Evolutionary conservation across 1,140 invertebrate genomes (phyloP).

Genomic region (Drosophila sproati): DNA sequence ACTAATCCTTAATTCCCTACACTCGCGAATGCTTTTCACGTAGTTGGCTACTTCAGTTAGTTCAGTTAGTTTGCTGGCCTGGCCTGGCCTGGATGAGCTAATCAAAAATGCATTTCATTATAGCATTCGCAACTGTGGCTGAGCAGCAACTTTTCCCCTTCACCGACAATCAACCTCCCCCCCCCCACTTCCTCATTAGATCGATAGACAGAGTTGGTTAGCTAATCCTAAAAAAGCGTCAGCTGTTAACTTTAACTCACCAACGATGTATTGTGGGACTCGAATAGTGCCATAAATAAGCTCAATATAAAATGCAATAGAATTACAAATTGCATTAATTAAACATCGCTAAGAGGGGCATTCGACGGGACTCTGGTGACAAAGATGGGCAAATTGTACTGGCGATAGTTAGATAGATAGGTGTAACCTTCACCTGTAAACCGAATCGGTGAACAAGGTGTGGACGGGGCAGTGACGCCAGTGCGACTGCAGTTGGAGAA

Average conservation of each 20-base stretch:
- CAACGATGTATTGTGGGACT: conserved; percentile 1
- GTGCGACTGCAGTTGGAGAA: conserved; percentile 28
- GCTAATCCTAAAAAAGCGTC: conserved; percentile 42
- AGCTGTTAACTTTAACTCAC: conserved; percentile 1
- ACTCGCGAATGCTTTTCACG: background rate
- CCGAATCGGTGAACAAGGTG: background rate
- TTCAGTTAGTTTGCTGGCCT: background rate
- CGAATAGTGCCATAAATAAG: conserved; percentile 48
- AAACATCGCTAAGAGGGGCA: conserved; percentile 18
- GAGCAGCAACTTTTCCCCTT: background rate
- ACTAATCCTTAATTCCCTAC: background rate
- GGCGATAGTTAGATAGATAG: background rate
- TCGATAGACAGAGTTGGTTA: background rate
- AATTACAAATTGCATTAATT: conserved; percentile 50
- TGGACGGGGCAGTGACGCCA: conserved; percentile 14
- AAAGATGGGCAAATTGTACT: background rate
- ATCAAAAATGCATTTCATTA: conserved; percentile 22
- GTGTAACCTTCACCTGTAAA: conserved; percentile 34
- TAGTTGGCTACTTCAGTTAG: background rate
- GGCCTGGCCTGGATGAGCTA: conserved; percentile 1
- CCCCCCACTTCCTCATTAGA: too few species aligned
- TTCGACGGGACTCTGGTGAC: background rate
- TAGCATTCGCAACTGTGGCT: background rate
- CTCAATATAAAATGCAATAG: conserved; percentile 44
- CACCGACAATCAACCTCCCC: too few species aligned